Evolutionary conservation across 2,888 invertebrate species (phyloP).

Genomic region (Drosophila ochracea): DNA sequence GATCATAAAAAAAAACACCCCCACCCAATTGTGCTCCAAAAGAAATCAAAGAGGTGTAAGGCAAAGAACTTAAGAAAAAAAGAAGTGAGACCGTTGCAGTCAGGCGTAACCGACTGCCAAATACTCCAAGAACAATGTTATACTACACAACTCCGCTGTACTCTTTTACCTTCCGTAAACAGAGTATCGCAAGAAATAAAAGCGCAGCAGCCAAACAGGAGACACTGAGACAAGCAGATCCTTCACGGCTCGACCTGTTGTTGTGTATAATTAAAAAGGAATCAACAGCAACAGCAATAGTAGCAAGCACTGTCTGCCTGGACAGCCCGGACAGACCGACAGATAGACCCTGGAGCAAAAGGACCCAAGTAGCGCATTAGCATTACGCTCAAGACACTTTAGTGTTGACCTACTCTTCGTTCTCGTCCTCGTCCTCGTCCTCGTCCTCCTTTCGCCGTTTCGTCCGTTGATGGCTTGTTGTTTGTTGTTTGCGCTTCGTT

Average conservation of each 20-base stretch:
- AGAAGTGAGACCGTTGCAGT: not conserved
- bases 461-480: slow-evolving; percentile 16
- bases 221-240: slow-evolving; percentile 21
- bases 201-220: slow-evolving; percentile 32
- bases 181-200: slow-evolving; percentile 21
- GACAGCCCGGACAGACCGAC: not conserved
- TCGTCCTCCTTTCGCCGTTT: slow-evolving; percentile 1
- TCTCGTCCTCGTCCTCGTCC: not conserved
- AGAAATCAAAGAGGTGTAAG: slow-evolving; percentile 54
- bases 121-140: not conserved
- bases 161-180: not conserved
- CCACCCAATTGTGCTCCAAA: slow-evolving; percentile 27
- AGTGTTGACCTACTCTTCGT: slow-evolving; percentile 21
- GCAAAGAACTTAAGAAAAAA: not conserved
- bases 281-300: slow-evolving; percentile 22
- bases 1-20: slow-evolving; percentile 45
- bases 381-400: slow-evolving; percentile 44
- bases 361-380: slow-evolving; percentile 33
- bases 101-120: not conserved
- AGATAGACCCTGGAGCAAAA: slow-evolving; percentile 13
- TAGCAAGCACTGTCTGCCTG: slow-evolving; percentile 26
- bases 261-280: slow-evolving; percentile 73
- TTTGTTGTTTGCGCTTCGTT: slow-evolving; percentile 40
- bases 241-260: slow-evolving; percentile 53
- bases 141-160: not conserved